Evolutionary conservation across 2,113 vertebrate species (phyloP).

Genomic region (Hystrix brachyura): DNA sequence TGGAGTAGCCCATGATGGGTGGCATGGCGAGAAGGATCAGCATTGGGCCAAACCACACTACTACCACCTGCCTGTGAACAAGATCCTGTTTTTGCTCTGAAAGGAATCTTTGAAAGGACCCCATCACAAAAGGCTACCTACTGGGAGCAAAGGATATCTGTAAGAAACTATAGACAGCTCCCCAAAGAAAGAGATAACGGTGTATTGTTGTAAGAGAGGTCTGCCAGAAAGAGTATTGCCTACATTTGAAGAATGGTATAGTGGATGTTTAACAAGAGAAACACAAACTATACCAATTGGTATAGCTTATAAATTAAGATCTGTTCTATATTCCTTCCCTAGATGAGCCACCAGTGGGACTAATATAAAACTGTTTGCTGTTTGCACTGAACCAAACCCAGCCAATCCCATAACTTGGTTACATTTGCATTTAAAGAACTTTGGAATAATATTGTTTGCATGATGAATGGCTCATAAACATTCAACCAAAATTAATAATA

Average conservation of each 20-base stretch:
- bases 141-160: not conserved
- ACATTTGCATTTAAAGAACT: conserved; percentile 35
- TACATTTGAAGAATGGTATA: not conserved
- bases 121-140: not conserved
- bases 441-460: conserved; percentile 24
- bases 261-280: not conserved
- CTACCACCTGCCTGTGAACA: not conserved
- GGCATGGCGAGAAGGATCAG: not conserved
- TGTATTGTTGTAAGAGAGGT: not conserved
- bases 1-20: not conserved
- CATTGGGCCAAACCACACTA: not conserved
- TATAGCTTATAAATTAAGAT: not conserved
- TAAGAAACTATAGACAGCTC: not conserved
- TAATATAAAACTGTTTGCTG: not conserved
- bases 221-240: not conserved
- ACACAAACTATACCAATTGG: not conserved
- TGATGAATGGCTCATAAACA: not conserved
- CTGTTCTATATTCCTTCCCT: not conserved
- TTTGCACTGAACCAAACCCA: not conserved
- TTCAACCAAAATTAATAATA: conserved; percentile 35
- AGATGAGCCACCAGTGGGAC: not conserved
- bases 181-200: not conserved
- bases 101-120: not conserved
- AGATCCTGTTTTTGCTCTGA: not conserved
- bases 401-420: not conserved